Evolutionary conservation across 2,797 vertebrate species (phyloP), one percentile per base, ranked within the genome.

Genomic region (Dromococcyx pavoninus): DNA sequence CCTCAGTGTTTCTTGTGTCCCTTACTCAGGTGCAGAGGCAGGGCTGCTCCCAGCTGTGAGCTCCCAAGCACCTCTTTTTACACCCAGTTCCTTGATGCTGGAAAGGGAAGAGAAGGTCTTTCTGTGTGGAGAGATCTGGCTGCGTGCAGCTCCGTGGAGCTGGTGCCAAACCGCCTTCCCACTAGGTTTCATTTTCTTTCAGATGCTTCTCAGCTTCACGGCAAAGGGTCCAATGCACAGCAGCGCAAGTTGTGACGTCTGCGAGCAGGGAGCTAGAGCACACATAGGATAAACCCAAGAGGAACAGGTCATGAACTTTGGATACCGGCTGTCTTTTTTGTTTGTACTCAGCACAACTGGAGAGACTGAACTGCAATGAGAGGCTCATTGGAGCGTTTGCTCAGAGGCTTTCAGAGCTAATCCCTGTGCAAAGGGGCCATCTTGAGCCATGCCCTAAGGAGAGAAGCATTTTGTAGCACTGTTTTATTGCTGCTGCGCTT

Each of bases 161-260:
- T 70, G 81, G 25, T 43, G 76, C 71, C 22, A 2, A 94, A 30
- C 23, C 39, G n/a, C 51, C 14, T 56, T 66, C 81, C 72, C 85
- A 94, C 75, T 84, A 85, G 71, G 32, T 85, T 96, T 95, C 79
- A 2, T 92, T 93, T 75, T 91, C 93, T 97, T 97, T 50, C 96
- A 98, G 98, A 98, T 97, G 93, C 97, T 71, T 92, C 98, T 93
- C 98, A 98, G 90, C 97, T 98, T 87, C 98, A 98, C 0, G 92
- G 98, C 77, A 98, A 98, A 97, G 98, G 98, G 85, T 93, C 97
- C 86, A 94, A 74, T 11, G 94, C 96, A 23, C 97, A 97, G 71
- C 97, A 97, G 48, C 97, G 98, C 93, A 98, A 98, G 86, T 97
- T 98, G 95, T 98, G 98, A 98, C 65, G 0, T 75, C 95, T 96